Conservation (phyloP, 1,140 invertebrate species). For the Sitodiplosis mosellana region DNA sequence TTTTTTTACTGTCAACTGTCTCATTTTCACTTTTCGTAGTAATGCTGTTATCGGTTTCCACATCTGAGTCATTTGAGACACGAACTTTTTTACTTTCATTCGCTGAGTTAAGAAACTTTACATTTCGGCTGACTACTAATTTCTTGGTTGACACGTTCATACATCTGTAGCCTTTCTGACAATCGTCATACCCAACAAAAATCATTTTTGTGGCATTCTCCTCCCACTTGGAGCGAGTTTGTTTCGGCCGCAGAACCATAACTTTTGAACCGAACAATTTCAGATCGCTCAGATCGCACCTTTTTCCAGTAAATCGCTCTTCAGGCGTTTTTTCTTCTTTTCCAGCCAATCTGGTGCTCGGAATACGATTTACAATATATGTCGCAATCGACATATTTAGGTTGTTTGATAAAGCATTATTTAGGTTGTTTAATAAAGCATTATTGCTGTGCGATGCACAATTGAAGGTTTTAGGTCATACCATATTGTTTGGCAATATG, state of each 20-base stretch:
- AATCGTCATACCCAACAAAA: slow-evolving; percentile 21
- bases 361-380: slow-evolving; percentile 23
- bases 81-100: too few species aligned
- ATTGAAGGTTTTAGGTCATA: too few species aligned
- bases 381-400: too few species aligned
- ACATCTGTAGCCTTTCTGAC: slow-evolving; percentile 15
- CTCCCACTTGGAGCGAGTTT: slow-evolving; percentile 13
- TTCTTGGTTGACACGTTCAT: slow-evolving; percentile 9
- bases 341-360: slow-evolving; percentile 17
- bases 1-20: too few species aligned
- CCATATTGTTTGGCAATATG: too few species aligned
- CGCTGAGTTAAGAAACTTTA: too few species aligned
- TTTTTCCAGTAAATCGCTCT: slow-evolving; percentile 11
- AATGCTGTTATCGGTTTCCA: too few species aligned
- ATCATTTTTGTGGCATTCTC: slow-evolving; percentile 13
- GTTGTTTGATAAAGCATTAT: too few species aligned
- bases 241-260: slow-evolving; percentile 19
- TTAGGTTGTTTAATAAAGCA: too few species aligned
- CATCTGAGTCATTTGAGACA: too few species aligned
- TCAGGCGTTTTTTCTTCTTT: slow-evolving; percentile 10
- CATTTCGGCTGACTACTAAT: slow-evolving; percentile 13
- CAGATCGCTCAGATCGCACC: slow-evolving; percentile 11
- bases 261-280: slow-evolving; percentile 23
- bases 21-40: too few species aligned
- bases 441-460: too few species aligned